Evolutionary conservation across 2,113 vertebrate genomes (phyloP), one percentile per base, ranked within the genome.

Genomic region (Nycticebus coucang): DNA sequence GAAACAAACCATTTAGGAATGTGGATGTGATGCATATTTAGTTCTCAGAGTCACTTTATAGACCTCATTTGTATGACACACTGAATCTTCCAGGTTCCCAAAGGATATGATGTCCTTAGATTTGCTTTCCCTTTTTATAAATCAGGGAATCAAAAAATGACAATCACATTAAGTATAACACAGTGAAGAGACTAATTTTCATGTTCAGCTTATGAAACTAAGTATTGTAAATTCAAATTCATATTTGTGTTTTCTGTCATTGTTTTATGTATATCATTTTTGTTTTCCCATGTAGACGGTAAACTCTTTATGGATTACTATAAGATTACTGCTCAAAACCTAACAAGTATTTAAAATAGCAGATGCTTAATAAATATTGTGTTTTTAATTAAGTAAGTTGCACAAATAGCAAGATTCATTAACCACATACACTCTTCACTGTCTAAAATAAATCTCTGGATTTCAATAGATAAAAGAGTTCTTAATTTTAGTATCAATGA

Each of bases 61-160:
- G 83, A 91, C 35, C 19, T 91, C 18, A 84, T 83, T 95, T 95
- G 96, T 95, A 97, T 91, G 95, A 93, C 72, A 92, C 33, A 94
- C 18, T 64, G 89, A 95, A 85, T 83, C 50, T 69, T 78, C 50
- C 26, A 87, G 26, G 60, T 86, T 97, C 88, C 82, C 90, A 88
- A 71, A 93, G 59, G 93, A 81, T 33, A 75, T 35, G 7, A 26
- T 41, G 60, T 77, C 75, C 78, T 96, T 62, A 82, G 71, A 72
- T 81, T 89, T 96, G 81, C 74, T 83, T 93, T 80, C 22, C 50
- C 72, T 30, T 87, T 96, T 95, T 95, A 92, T 59, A 95, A 93
- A 75, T 83, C 50, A 84, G 59, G 33, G 22, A 78, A 74, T 68
- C 57, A 81, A 77, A 91, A 45, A 92, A 87, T 21, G 68, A 74